A percentile compares a stretch with the other conserved stretches of the same genome.
phyloP scores from a whole-genome alignment of 1,140 invertebrate species.

The Drosophila subobscura region DNA sequence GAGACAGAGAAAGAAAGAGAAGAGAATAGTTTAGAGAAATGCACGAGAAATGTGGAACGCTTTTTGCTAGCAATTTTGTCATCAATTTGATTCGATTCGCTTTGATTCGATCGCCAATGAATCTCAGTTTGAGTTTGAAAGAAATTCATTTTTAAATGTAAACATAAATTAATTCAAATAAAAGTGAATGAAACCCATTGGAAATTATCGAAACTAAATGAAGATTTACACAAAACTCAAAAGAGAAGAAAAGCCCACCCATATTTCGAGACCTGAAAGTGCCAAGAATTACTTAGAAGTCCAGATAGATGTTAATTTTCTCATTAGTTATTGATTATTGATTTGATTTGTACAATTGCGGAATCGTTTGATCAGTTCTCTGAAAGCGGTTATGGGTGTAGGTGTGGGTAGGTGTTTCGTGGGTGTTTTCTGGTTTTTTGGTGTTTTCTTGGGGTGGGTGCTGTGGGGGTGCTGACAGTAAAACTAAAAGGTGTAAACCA shows the following conservation, averaged over 20 bases:
- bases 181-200: neutral
- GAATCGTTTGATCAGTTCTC: conserved; percentile 32
- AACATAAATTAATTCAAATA: conserved; percentile 44
- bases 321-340: conserved; percentile 16
- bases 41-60: conserved; percentile 43
- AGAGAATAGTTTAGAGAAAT: conserved; percentile 57
- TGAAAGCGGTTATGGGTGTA: conserved; percentile 39
- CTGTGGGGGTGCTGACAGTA: conserved; percentile 37
- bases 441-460: conserved; percentile 9
- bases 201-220: conserved; percentile 24
- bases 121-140: conserved; percentile 81
- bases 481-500: conserved; percentile 43
- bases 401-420: neutral
- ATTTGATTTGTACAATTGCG: conserved; percentile 16
- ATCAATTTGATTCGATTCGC: conserved; percentile 8
- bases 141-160: conserved; percentile 82
- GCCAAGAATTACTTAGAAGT: conserved; percentile 42
- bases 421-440: conserved; percentile 28
- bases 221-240: conserved; percentile 13
- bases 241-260: conserved; percentile 31
- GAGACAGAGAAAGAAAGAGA: conserved; percentile 62
- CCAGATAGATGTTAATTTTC: conserved; percentile 42
- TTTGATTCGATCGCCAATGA: conserved; percentile 43
- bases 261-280: conserved; percentile 32
- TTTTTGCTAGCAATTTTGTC: conserved; percentile 54